These are phyloP conservation scores for Heliconius cydno DNA, from an alignment of 2,888 invertebrate genomes.

Conservation along the genomic window DNA sequence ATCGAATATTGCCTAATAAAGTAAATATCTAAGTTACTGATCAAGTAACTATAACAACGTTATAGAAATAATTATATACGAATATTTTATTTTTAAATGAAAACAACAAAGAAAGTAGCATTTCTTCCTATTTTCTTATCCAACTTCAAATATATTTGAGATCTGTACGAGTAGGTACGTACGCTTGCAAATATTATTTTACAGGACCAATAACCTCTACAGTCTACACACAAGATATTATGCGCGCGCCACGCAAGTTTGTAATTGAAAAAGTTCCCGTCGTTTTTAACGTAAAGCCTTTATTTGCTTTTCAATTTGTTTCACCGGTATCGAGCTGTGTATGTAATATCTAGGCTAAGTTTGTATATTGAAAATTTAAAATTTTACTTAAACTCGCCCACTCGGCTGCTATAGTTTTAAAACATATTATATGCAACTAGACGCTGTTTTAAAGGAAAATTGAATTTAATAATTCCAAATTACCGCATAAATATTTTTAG, in stretches of 20 bases:
- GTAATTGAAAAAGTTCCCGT: constrained; percentile 81
- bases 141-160: constrained; percentile 3
- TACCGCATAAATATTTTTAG: neutral
- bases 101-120: constrained; percentile 8
- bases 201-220: constrained; percentile 50
- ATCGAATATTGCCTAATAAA: neutral
- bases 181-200: constrained; percentile 45
- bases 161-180: constrained; percentile 15
- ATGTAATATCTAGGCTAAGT: constrained; percentile 56
- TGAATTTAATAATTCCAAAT: constrained; percentile 1
- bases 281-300: constrained; percentile 65
- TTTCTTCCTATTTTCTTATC: neutral
- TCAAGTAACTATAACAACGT: neutral
- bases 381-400: constrained; percentile 48
- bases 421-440: neutral
- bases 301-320: constrained; percentile 68
- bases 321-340: constrained; percentile 57
- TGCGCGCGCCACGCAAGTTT: constrained; percentile 74
- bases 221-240: constrained; percentile 57
- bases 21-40: neutral
- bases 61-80: neutral
- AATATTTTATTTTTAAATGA: neutral
- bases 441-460: neutral
- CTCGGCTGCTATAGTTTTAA: neutral
- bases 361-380: constrained; percentile 57